phyloP scores from a whole-genome alignment of 2,888 invertebrate species.

The Sympetrum striolatum region DNA sequence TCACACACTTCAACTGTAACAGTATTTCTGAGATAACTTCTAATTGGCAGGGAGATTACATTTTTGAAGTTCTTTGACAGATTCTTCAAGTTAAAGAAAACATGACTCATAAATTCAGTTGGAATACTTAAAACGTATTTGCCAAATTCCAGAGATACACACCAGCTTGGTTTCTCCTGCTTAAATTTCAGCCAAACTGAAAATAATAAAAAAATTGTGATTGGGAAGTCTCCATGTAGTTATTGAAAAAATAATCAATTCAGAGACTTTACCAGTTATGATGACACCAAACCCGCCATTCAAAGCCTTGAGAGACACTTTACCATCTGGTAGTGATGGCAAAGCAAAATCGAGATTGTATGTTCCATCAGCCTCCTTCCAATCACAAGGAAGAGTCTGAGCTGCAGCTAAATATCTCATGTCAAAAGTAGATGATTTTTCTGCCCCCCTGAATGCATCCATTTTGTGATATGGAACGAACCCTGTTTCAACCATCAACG shows the following conservation, averaged over 20 bases:
- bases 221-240: background rate
- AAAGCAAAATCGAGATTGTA: background rate
- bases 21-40: background rate
- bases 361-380: background rate
- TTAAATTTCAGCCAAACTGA: background rate
- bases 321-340: background rate
- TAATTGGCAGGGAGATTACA: background rate
- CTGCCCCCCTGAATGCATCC: background rate
- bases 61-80: background rate
- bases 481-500: constrained; percentile 5
- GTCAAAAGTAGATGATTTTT: background rate
- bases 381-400: background rate
- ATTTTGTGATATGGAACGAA: background rate
- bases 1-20: background rate
- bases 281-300: background rate
- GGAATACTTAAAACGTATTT: background rate
- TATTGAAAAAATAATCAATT: background rate
- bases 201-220: background rate
- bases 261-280: background rate
- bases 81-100: background rate
- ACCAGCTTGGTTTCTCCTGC: background rate
- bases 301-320: background rate
- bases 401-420: background rate
- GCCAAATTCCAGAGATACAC: background rate
- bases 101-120: constrained; percentile 22